These are phyloP conservation scores for Catotricha subobsoleta DNA, from an alignment of 2,888 invertebrate genomes.

Conservation along the genomic window DNA sequence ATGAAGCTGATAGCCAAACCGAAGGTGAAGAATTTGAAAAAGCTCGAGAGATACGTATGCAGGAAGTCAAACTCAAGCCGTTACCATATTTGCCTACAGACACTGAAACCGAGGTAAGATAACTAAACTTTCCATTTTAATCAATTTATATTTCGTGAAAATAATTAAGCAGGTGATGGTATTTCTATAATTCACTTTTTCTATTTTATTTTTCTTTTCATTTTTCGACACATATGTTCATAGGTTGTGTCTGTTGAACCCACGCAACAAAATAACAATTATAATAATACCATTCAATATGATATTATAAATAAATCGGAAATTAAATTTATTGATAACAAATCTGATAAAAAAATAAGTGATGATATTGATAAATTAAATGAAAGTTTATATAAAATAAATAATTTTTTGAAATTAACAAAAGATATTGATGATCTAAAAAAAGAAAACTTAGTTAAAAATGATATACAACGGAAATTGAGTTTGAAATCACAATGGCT, in stretches of 20 bases:
- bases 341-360: conserved; percentile 7
- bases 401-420: conserved; percentile 27
- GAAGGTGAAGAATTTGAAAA: conserved; percentile 50
- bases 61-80: conserved; percentile 47
- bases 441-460: conserved; percentile 26
- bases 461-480: conserved; percentile 27
- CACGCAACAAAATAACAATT: conserved; percentile 10
- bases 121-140: background rate
- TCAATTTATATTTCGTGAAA: background rate
- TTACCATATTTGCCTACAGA: conserved; percentile 43
- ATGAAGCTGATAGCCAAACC: conserved; percentile 50
- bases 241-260: conserved; percentile 13
- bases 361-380: conserved; percentile 24
- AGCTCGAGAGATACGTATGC: conserved; percentile 45
- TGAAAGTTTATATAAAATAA: conserved; percentile 26
- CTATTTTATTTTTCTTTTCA: conserved; percentile 5
- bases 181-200: background rate
- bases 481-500: conserved; percentile 29
- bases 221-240: conserved; percentile 3
- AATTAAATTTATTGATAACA: conserved; percentile 9
- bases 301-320: conserved; percentile 10
- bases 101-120: conserved; percentile 51
- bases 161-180: conserved; percentile 1
- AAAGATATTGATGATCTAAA: conserved; percentile 26
- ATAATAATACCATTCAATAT: conserved; percentile 9